Percentiles rank a stretch among this genome's conserved stretches.
These are phyloP conservation scores for Microplitis demolitor DNA, from an alignment of 1,140 invertebrate species.

Conservation along the genomic window DNA sequence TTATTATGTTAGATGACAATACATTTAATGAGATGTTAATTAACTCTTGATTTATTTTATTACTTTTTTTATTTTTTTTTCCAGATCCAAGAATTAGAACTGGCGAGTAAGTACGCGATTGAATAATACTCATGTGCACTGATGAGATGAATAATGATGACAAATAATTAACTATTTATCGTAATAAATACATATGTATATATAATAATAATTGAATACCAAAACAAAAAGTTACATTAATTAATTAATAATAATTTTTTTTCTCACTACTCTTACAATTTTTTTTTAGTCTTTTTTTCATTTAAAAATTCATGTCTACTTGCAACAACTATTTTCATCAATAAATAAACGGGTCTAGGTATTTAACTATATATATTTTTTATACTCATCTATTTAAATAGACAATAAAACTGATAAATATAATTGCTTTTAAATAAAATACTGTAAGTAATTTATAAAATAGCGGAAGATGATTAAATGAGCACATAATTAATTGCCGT, in stretches of 20 bases:
- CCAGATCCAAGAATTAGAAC: conserved; percentile 25
- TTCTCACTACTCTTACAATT: not conserved
- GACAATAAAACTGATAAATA: not conserved
- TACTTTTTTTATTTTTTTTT: conserved; percentile 14
- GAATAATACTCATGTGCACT: not conserved
- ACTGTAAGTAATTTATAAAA: not conserved
- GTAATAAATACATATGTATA: not conserved
- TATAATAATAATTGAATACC: not conserved
- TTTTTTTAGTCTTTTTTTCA: not conserved
- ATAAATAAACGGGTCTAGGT: not conserved
- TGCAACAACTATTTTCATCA: not conserved
- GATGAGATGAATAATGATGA: conserved; percentile 6
- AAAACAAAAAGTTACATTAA: not conserved
- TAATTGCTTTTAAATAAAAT: not conserved
- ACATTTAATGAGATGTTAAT: not conserved
- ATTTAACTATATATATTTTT: not conserved
- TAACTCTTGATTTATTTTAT: not conserved
- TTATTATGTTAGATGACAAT: not conserved
- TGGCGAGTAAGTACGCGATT: conserved; percentile 10
- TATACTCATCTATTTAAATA: not conserved
- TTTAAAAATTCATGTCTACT: not conserved
- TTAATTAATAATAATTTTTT: not conserved
- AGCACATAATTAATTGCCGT: not conserved
- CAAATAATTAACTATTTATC: not conserved
- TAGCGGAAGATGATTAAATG: not conserved